Evolutionary conservation across 2,888 invertebrate genomes (phyloP).

Genomic region (Aporophyla nigra): DNA sequence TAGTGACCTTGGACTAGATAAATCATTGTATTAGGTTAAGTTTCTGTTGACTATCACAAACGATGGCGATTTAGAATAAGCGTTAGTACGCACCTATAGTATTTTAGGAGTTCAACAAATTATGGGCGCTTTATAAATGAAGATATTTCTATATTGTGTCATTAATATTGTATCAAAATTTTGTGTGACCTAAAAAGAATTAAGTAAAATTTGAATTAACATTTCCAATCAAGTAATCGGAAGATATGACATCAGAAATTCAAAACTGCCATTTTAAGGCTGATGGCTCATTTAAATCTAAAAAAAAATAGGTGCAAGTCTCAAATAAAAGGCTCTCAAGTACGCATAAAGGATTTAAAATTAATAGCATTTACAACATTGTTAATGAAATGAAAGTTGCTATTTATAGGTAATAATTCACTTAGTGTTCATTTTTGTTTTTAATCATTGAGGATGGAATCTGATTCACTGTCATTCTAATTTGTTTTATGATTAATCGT

Average conservation of each 20-base stretch:
- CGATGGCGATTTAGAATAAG: constrained; percentile 66
- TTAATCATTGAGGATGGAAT: constrained; percentile 83
- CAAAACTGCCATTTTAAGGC: constrained; percentile 22
- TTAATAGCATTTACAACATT: constrained; percentile 71
- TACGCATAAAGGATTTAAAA: constrained; percentile 49
- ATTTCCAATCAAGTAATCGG: constrained; percentile 39
- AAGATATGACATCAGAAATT: constrained; percentile 31
- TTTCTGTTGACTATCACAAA: constrained; percentile 67
- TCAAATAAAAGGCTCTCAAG: constrained; percentile 79
- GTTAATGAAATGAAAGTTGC: constrained; percentile 66
- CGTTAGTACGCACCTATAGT: constrained; percentile 68
- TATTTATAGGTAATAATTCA: constrained; percentile 67
- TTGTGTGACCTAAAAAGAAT: constrained; percentile 13
- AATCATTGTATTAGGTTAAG: constrained; percentile 81
- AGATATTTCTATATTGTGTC: constrained; percentile 55
- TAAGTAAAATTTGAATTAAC: constrained; percentile 12
- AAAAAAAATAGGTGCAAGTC: constrained; percentile 83
- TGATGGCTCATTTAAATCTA: constrained; percentile 54
- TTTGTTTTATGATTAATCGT: constrained; percentile 79
- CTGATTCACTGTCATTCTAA: constrained; percentile 78
- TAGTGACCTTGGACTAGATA: constrained; percentile 78
- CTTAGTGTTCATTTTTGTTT: constrained; percentile 71
- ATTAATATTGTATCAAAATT: constrained; percentile 22
- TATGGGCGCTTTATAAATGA: constrained; percentile 36
- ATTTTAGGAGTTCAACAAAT: constrained; percentile 58